Evolutionary conservation across 2,888 invertebrate species (phyloP), one percentile per base, ranked within the genome.

Genomic region (Diachrysia chrysitis): DNA sequence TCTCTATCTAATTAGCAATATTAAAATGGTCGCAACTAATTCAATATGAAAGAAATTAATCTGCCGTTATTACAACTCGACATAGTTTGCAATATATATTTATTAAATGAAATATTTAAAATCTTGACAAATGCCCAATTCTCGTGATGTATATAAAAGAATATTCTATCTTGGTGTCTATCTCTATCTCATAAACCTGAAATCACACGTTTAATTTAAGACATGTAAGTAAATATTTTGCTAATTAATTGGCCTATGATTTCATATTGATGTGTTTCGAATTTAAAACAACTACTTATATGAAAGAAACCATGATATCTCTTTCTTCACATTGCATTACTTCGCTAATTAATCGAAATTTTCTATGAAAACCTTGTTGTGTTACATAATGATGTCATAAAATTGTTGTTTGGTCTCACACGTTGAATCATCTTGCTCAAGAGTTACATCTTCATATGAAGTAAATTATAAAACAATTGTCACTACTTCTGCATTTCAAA

Each of bases 381-480:
- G 37, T 61, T 25, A 56, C 17, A 46, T 56, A 53, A 59, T 70
- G 62, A 76, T 69, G 61, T 73, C 65, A 65, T 65, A 42, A 25
- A 60, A 61, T 35, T 29, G 0, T 60, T 42, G 32, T 58, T 53
- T 56, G 53, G 42, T 54, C 25, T 59, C 56, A 32, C 29, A 54
- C 46, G 37, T 62, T 78, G 51, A 55, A 70, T 64, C 48, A 63
- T 58, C 58, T 60, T 57, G 23, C 35, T 59, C 32, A 35, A 23
- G 17, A 35, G 53, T 63, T 55, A 57, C 51, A 67, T 58, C 32
- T 55, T 32, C 25, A 63, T 32, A 32, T 17, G 29, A 32, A 51
- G 23, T 69, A 56, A 58, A 63, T 14, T 62, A 62, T 73, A 55
- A 76, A 77, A 73, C 65, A 76, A 76, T 63, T 60, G 64, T 35